These are phyloP conservation scores for Microcebus murinus DNA, from an alignment of 2,113 vertebrate species.

Conservation along the genomic window DNA sequence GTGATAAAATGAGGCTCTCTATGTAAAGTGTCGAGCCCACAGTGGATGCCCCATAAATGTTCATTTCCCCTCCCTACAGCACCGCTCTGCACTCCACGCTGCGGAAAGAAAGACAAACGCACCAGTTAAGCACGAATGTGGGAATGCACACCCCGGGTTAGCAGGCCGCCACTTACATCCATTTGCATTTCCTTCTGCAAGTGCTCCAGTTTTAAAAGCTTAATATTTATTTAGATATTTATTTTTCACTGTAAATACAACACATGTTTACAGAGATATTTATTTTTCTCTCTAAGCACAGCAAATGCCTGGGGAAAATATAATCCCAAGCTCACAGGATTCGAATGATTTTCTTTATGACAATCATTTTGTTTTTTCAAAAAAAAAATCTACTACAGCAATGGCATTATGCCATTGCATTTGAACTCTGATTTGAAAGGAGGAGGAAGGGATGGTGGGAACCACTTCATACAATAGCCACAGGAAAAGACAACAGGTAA, in stretches of 20 bases:
- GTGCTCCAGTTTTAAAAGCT: background rate
- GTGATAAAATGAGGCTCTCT: background rate
- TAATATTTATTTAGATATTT: conserved; percentile 46
- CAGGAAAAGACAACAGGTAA: background rate
- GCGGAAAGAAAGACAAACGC: background rate
- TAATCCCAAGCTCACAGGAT: background rate
- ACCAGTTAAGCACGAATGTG: background rate
- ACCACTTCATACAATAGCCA: fast-evolving
- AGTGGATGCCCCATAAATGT: background rate
- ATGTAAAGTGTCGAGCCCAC: background rate
- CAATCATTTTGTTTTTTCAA: background rate
- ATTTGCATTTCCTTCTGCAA: background rate
- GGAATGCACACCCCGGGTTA: fast-evolving
- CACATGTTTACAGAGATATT: conserved; percentile 44
- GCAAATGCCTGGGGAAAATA: conserved; percentile 12
- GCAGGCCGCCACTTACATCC: background rate
- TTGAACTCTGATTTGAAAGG: background rate
- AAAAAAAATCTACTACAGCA: background rate
- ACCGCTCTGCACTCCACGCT: fast-evolving
- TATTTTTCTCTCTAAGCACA: conserved; percentile 53
- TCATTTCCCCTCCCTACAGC: background rate
- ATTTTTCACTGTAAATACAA: conserved; percentile 55
- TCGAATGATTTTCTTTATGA: conserved; percentile 41
- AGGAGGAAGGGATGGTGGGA: background rate
- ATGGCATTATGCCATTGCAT: background rate